phyloP scores from a whole-genome alignment of 2,113 vertebrate species.

The Oreochromis spilurus region DNA sequence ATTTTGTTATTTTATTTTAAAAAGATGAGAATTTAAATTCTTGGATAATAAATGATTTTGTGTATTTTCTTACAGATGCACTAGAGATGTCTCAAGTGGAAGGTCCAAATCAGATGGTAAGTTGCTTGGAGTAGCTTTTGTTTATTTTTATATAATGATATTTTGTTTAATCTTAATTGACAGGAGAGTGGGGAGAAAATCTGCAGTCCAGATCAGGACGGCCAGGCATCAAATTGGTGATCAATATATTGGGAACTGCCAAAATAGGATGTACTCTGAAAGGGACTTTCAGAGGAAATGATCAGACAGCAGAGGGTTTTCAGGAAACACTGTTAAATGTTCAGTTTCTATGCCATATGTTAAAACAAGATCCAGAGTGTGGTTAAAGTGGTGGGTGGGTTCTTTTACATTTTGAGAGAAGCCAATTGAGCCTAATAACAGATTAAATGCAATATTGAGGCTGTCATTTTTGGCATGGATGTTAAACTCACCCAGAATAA shows the following conservation, averaged over 20 bases:
- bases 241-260: not conserved
- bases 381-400: not conserved
- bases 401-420: not conserved
- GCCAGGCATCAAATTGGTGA: not conserved
- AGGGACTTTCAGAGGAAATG: not conserved
- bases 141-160: not conserved
- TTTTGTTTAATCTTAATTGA: not conserved
- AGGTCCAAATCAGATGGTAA: not conserved
- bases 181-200: not conserved
- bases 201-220: not conserved
- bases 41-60: not conserved
- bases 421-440: not conserved
- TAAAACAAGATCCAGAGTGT: not conserved
- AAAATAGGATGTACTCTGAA: not conserved
- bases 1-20: not conserved
- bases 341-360: not conserved
- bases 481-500: not conserved
- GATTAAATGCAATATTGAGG: not conserved
- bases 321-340: not conserved
- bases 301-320: not conserved
- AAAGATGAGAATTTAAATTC: not conserved
- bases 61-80: not conserved
- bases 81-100: not conserved
- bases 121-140: not conserved
- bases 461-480: not conserved